Evolutionary conservation across 2,113 vertebrate genomes (phyloP), one percentile per base, ranked within the genome.

Genomic region (Dicrurus megarhynchus): DNA sequence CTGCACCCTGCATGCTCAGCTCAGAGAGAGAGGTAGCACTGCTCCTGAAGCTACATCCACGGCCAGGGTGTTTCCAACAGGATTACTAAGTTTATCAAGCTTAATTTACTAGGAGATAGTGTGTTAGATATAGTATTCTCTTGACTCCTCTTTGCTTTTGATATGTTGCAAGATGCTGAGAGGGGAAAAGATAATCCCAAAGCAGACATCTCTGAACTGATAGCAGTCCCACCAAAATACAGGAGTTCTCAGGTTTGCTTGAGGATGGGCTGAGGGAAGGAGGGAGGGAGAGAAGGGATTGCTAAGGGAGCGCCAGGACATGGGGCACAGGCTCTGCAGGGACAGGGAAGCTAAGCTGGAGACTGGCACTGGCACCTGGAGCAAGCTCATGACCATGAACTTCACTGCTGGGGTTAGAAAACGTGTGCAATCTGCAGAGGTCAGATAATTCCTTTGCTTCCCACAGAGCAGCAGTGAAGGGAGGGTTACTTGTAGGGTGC

Each of bases 1-100:
- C 60, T 44, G 42, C 35, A 61, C 18, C 30, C 47, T 7, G 6
- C 5, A 30, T 50, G 23, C 37, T 44, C 0, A 0, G 28, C 68
- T 78, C 47, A 39, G 63, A 76, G 57, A 28, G 33, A 49, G 27
- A 21, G 23, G 26, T 11, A 59, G 35, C 1, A 0, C 42, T 77
- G 65, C 61, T 93, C 59, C 27, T 2, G 0, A 27, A 88, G 24
- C 42, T 55, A 4, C 11, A 28, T 74, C 60, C 59, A 16, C 1
- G 16, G 50, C n/a, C 63, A 37, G 35, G 17, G 26, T 2, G 1
- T 30, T 87, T 44, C 55, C 61, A 73, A 41, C 10, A 50, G 21
- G 37, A n/a, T 50, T 42, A 15, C 24, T 35, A 16, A 53, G 21
- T 35, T 79, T 14, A 27, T 3, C 39, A 33, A 0, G 2, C 11